Evolutionary conservation across 2,113 vertebrate species (phyloP), one percentile per base, ranked within the genome.

Genomic region (Trachemys scripta): DNA sequence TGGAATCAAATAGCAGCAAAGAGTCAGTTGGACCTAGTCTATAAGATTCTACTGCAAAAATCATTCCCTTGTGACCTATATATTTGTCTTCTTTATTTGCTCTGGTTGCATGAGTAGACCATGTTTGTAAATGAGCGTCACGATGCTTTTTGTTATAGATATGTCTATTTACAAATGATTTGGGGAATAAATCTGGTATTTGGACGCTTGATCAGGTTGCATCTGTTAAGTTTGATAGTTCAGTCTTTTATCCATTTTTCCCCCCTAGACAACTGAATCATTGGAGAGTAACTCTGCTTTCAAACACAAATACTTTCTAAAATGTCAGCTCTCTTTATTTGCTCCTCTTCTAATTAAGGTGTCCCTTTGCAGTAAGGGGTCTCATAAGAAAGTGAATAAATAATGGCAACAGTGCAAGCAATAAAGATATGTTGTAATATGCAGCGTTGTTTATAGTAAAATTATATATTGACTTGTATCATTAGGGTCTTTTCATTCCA

Each of bases 31-130:
- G 56, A 80, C 42, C n/a, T 85, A 45, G 16, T 1, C 1, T 54
- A 17, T 42, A 76, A 76, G 62, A 35, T 85, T 94, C 94, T 72
- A 1, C 47, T 78, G 11, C 79, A 83, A 91, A 79, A 95, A 51
- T 90, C 16, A 49, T 24, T 84, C 88, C 88, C 10, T 78, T 85
- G n/a, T 89, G 88, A 80, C 85, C 14, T 51, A 5, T 1, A 1
- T 84, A 42, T 89, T 88, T 94, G 57, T 94, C 79, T 94, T 78
- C 75, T 78, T 11, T 78, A 27, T 78, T 76, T 93, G 86, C 86
- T 95, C 50, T 7, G 76, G 42, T 59, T 94, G 42, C 27, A 89
- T 72, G 76, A 89, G 87, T 81, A 87, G 72, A 56, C 59, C 8
- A 0, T 75, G 27, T 87, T 54, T 90, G 56, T 62, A 69, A 69